Base-by-base conservation (phyloP, 2,797 vertebrate genomes). In the Cirrhinus molitorella region DNA sequence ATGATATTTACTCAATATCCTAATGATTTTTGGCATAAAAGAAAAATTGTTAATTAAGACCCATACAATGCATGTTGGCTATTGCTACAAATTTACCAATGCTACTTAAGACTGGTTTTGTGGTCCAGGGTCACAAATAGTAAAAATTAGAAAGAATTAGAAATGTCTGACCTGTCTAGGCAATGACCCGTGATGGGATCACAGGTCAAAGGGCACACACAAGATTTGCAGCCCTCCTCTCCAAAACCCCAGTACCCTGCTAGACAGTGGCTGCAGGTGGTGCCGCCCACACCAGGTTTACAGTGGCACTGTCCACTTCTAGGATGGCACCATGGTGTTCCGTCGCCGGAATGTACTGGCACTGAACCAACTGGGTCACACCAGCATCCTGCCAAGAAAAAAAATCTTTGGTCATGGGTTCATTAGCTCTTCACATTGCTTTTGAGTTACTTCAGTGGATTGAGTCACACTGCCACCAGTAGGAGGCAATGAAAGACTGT, bases 231-330 rank as follows among this genome's bases (percentile, higher is more conserved):
- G 72, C 97, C 97, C 0, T 91, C 90, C 0, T 91, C 92, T 80
- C 96, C 95, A 55, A 97, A 96, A 53, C 95, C 95, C 97, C 97
- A 97, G 92, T 95, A 94, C 51, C 96, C 96, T 78, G 93, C 85
- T 47, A 96, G 92, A 80, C 97, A 98, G 83, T 91, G 90, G 71
- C 92, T 93, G 40, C 97, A 98, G 86, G 78, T 91, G 51, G 91
- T 93, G 4, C 96, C 96, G 0, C 93, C 95, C 16, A 96, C 95
- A 2, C 96, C 97, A 0, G 95, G 85, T 83, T 94, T 97, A 90
- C 97, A 98, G 91, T 89, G 95, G 87, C 97, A 98, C 93, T 96
- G 96, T 68, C 97, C 96, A 0, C 92, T 97, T 87, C 94, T 94
- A 13, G 96, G 95, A 82, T 97, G 94, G 91, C 97, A 98, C 89